Evolutionary conservation across 2,797 vertebrate genomes (phyloP), one percentile per base, ranked within the genome.

Genomic region (Notolabrus celidotus): DNA sequence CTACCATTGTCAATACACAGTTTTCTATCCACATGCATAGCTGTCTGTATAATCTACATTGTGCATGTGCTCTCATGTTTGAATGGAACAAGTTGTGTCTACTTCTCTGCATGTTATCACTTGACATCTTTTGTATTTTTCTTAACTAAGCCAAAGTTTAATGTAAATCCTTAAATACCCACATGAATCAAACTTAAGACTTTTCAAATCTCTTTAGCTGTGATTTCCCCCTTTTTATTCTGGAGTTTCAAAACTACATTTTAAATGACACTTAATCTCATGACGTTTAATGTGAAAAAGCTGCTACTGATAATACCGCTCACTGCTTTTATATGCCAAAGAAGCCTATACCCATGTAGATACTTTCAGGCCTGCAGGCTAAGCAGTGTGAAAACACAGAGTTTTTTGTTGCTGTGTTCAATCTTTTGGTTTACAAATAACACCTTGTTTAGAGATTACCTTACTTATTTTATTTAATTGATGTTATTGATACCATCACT

Each of bases 61-160:
- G 38, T 58, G 65, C 63, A 45, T 69, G 62, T 77, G 34, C 36
- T 59, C 67, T 45, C 62, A 34, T 39, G 25, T 27, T 27, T 43
- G 15, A 11, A 1, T 11, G 59, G 49, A 71, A 50, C 57, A 71
- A 52, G 49, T 52, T 69, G 31, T 55, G 36, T 76, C 51, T 54
- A 55, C 67, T 74, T 79, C 78, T 73, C 55, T 49, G 50, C 36
- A 27, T 33, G 53, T 22, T 58, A 49, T 74, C 69, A 55, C 57
- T 66, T 65, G 61, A 52, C 57, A 38, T 64, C 16, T 64, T 54
- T 53, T 64, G 16, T 64, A 58, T 56, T 50, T 74, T 59, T 60
- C 34, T 71, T 52, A 38, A 52, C 52, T 17, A 36, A 25, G 43
- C 53, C 31, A 29, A 51, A 62, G 74, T 61, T 86, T 71, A 15